Percentiles rank a stretch among this genome's conserved stretches.
phyloP scores from a whole-genome alignment of 2,888 invertebrate genomes.

The Sarcophaga rosellei region DNA sequence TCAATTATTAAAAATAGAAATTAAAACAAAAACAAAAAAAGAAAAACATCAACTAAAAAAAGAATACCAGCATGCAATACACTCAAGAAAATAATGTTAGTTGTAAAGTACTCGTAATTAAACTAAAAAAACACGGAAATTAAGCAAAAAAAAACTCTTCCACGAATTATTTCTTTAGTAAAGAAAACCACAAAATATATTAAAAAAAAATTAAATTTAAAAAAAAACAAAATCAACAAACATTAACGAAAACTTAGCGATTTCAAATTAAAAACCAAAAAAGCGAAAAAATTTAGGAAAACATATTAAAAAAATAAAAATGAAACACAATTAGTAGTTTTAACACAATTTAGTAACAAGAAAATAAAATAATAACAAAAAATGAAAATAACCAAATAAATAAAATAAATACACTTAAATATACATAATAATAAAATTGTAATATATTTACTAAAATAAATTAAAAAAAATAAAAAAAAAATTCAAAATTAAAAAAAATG shows the following conservation, averaged over 20 bases:
- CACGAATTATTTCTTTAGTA: slow-evolving; percentile 70
- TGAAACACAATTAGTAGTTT: slow-evolving; percentile 69
- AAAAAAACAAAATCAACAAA: background rate
- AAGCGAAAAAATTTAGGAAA: slow-evolving; percentile 64
- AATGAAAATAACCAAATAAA: slow-evolving; percentile 27
- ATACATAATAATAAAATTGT: slow-evolving; percentile 47
- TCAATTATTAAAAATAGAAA: slow-evolving; percentile 60
- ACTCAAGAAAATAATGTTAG: slow-evolving; percentile 67
- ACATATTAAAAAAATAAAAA: slow-evolving; percentile 40
- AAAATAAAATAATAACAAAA: slow-evolving; percentile 12
- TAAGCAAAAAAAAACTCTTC: slow-evolving; percentile 65
- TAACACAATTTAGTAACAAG: slow-evolving; percentile 65
- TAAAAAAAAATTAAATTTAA: slow-evolving; percentile 2
- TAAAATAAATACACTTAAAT: slow-evolving; percentile 29
- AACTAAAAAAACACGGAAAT: slow-evolving; percentile 50
- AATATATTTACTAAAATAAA: slow-evolving; percentile 56
- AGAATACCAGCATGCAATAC: slow-evolving; percentile 67
- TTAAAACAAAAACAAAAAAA: slow-evolving; percentile 45
- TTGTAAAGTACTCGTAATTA: slow-evolving; percentile 49
- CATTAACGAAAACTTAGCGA: slow-evolving; percentile 65
- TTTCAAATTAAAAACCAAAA: slow-evolving; percentile 64
- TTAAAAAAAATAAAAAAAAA: slow-evolving; percentile 33
- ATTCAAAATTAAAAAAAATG: slow-evolving; percentile 17
- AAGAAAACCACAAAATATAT: slow-evolving; percentile 68
- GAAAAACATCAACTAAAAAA: slow-evolving; percentile 67